Percentiles rank a stretch among this genome's conserved stretches.
phyloP scores from a whole-genome alignment of 2,113 vertebrate species.

The Triplophysa dalaica region DNA sequence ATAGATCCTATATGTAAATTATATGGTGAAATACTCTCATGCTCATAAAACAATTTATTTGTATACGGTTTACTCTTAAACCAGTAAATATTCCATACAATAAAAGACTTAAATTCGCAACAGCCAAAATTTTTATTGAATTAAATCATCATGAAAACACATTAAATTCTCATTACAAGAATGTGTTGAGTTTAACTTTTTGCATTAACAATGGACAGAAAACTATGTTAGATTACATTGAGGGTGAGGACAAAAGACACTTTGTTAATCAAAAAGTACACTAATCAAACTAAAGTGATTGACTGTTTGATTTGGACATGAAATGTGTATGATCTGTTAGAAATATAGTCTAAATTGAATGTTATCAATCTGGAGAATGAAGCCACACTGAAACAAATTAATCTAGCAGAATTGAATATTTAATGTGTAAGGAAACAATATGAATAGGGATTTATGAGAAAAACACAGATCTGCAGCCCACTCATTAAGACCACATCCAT shows the following conservation, averaged over 20 bases:
- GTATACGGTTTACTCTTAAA: no score
- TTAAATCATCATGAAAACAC: constrained; percentile 51
- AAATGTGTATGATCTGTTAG: not conserved
- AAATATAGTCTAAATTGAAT: not conserved
- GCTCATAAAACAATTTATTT: no score
- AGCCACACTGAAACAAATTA: not conserved
- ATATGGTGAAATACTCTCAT: no score
- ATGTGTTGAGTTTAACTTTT: constrained; percentile 20
- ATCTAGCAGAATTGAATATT: not conserved
- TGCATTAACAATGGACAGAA: constrained; percentile 48
- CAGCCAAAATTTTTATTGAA: constrained; percentile 65
- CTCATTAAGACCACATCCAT: not conserved
- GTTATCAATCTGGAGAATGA: not conserved
- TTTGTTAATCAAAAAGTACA: constrained; percentile 8
- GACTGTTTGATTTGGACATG: not conserved
- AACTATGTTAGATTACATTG: constrained; percentile 27
- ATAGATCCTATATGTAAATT: no score
- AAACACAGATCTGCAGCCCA: not conserved
- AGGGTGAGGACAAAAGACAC: constrained; percentile 33
- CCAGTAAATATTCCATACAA: not conserved
- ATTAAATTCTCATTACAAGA: constrained; percentile 49
- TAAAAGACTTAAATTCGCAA: constrained; percentile 27
- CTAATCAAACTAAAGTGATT: not conserved
- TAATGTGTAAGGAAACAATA: not conserved
- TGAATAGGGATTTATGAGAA: not conserved